Evolutionary conservation across 2,797 vertebrate species (phyloP).

Genomic region (Spheniscus humboldti): DNA sequence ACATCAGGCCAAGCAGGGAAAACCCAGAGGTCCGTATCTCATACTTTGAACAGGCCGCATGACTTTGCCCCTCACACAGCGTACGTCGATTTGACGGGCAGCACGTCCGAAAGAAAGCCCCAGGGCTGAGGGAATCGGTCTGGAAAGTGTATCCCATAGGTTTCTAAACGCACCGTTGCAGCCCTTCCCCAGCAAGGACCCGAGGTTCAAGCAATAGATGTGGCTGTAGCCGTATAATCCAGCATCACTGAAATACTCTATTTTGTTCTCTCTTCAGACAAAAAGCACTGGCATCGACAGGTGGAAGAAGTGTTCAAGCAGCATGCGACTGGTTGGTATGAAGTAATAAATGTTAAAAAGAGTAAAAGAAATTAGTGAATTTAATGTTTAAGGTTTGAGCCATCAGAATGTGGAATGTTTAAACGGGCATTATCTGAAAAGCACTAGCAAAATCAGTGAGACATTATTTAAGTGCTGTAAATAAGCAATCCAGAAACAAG

Average conservation of each 20-base stretch:
- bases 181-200: background rate
- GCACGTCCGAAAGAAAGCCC: accelerated
- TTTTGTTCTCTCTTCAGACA: slow-evolving; percentile 77
- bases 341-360: slow-evolving; percentile 58
- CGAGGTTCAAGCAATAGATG: background rate
- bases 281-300: slow-evolving; percentile 95
- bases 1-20: background rate
- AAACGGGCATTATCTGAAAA: background rate
- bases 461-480: background rate
- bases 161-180: background rate
- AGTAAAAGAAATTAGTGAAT: background rate
- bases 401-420: background rate
- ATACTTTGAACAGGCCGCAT: background rate
- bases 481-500: background rate
- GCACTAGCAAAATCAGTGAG: background rate
- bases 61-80: background rate
- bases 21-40: background rate
- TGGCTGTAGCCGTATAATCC: background rate
- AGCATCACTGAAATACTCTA: background rate
- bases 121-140: background rate
- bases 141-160: background rate
- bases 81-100: background rate
- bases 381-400: background rate
- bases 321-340: slow-evolving; percentile 98
- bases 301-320: slow-evolving; percentile 95